Evolutionary conservation across 64 coral and sea anemone species (phyloP).

Genomic region (Stylophora pistillata): DNA sequence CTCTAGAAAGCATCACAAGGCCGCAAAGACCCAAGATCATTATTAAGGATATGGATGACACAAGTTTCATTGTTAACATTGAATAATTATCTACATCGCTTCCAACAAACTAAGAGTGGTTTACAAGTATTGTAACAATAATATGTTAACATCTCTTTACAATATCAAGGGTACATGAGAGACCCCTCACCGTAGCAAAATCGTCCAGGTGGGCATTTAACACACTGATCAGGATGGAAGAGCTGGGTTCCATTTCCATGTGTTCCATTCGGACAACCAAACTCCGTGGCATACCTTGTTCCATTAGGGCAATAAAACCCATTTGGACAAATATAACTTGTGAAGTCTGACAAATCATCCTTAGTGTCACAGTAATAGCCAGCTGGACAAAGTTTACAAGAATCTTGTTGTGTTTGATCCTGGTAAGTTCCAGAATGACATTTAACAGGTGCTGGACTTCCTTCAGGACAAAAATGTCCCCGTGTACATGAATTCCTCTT

Average conservation of each 20-base stretch:
- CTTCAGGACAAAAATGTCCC: slow-evolving; percentile 85
- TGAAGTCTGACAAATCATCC: slow-evolving; percentile 80
- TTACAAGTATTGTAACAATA: background rate
- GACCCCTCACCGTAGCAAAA: slow-evolving; percentile 77
- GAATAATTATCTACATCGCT: too few species aligned
- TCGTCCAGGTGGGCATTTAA: slow-evolving; percentile 83
- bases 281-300: slow-evolving; percentile 82
- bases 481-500: slow-evolving; percentile 42
- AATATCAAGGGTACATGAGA: background rate
- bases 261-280: slow-evolving; percentile 92
- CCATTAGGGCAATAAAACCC: slow-evolving; percentile 97
- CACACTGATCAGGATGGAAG: slow-evolving; percentile 76
- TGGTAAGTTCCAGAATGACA: slow-evolving; percentile 91
- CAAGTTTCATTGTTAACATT: too few species aligned
- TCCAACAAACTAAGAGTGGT: too few species aligned
- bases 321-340: slow-evolving; percentile 79
- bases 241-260: slow-evolving; percentile 88
- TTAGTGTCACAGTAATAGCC: slow-evolving; percentile 96
- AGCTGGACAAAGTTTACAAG: slow-evolving; percentile 83
- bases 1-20: too few species aligned
- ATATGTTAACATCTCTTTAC: background rate
- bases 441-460: slow-evolving; percentile 67
- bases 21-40: too few species aligned
- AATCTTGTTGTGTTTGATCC: slow-evolving; percentile 82
- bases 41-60: too few species aligned